A percentile compares a stretch with the other conserved stretches of the same genome.
phyloP scores from a whole-genome alignment of 2,888 invertebrate genomes.

The Linnaemya vulpina region DNA sequence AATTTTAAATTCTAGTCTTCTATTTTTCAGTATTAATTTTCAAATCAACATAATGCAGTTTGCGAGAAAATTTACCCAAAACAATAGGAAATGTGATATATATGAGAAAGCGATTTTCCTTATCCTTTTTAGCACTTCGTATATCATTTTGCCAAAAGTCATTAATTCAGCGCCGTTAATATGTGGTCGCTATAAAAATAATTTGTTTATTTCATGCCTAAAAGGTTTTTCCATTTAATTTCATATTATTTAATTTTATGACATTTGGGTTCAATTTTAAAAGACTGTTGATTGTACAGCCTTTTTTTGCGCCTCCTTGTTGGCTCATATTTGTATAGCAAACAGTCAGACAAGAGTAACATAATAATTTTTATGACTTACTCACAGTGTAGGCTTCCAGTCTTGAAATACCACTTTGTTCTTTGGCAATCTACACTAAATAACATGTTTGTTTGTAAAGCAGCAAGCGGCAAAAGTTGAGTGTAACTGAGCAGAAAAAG shows the following conservation, averaged over 20 bases:
- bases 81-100: too few relatives aligned
- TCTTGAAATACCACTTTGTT: conserved; percentile 53
- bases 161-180: not conserved
- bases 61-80: too few relatives aligned
- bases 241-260: conserved; percentile 45
- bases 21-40: too few relatives aligned
- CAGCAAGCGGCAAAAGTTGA: conserved; percentile 8
- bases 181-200: not conserved
- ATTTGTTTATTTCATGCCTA: conserved; percentile 6
- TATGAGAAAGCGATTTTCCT: too few relatives aligned
- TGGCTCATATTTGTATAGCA: not conserved
- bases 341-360: conserved; percentile 6
- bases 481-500: not conserved
- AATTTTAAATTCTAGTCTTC: too few relatives aligned
- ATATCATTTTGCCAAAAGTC: not conserved
- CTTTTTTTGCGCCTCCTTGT: conserved; percentile 1
- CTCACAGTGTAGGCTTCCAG: conserved; percentile 50
- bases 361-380: conserved; percentile 57
- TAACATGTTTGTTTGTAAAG: conserved; percentile 14
- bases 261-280: conserved; percentile 44
- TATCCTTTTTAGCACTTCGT: too few relatives aligned
- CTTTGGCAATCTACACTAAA: not conserved
- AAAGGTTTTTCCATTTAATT: conserved; percentile 2
- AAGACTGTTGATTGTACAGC: conserved; percentile 20
- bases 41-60: too few relatives aligned